These are phyloP conservation scores for Timandra comae DNA, from an alignment of 2,888 invertebrate species.

Conservation along the genomic window DNA sequence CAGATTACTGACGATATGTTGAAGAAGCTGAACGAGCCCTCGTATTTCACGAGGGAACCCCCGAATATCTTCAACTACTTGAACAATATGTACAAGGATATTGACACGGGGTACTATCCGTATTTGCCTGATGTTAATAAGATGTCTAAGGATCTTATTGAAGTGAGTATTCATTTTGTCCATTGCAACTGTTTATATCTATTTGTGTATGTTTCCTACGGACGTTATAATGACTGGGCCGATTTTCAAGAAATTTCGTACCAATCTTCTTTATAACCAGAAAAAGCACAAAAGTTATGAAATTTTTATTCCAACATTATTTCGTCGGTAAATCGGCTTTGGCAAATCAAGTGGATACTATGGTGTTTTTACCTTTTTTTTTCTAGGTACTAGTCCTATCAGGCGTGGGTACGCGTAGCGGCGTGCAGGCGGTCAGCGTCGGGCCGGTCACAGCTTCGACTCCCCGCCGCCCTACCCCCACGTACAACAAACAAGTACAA, in stretches of 20 bases:
- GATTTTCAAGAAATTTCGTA: too few relatives aligned
- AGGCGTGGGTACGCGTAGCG: slow-evolving; percentile 42
- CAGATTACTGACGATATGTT: slow-evolving; percentile 77
- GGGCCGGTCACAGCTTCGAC: slow-evolving; percentile 41
- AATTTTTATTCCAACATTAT: too few relatives aligned
- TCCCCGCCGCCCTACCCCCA: slow-evolving; percentile 31
- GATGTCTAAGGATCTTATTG: slow-evolving; percentile 83
- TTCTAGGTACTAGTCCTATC: slow-evolving; percentile 42
- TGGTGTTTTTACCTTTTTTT: neutral
- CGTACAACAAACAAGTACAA: too few relatives aligned
- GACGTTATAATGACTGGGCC: too few relatives aligned
- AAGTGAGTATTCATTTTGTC: slow-evolving; percentile 72
- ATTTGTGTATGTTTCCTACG: too few relatives aligned
- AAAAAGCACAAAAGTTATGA: too few relatives aligned
- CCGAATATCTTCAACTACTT: slow-evolving; percentile 85
- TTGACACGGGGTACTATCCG: slow-evolving; percentile 79
- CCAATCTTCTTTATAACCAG: too few relatives aligned
- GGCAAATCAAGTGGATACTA: too few relatives aligned
- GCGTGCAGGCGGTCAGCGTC: slow-evolving; percentile 29
- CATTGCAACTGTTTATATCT: neutral
- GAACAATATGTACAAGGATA: slow-evolving; percentile 77
- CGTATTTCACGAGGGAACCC: slow-evolving; percentile 78
- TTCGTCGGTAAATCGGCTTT: too few relatives aligned
- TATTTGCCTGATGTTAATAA: slow-evolving; percentile 84
- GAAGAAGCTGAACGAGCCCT: slow-evolving; percentile 77